A percentile compares a stretch with the other conserved stretches of the same genome.
Evolutionary conservation across 1,140 invertebrate species (phyloP).

Genomic region (Trichonephila clavipes): DNA sequence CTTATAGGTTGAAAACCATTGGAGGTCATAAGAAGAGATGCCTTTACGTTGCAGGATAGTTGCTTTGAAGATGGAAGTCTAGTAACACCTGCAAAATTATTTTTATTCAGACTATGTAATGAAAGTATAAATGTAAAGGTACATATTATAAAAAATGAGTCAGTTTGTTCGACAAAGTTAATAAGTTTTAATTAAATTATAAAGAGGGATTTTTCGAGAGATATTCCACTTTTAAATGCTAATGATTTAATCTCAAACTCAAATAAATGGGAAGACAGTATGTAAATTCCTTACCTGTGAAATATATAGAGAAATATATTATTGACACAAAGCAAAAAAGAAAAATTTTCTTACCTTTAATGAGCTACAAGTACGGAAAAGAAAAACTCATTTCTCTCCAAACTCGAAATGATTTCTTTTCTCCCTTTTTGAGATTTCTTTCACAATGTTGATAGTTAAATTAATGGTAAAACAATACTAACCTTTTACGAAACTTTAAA

Average conservation of each 20-base stretch:
- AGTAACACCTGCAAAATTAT: slow-evolving; percentile 42
- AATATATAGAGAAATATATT: no score
- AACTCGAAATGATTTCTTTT: not conserved
- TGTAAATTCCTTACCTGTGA: no score
- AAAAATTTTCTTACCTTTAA: not conserved
- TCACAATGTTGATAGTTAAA: not conserved
- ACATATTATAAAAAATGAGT: no score
- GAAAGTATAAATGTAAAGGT: no score
- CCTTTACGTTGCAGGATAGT: slow-evolving; percentile 87
- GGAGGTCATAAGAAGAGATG: slow-evolving; percentile 88
- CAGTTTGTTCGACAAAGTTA: no score
- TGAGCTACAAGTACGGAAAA: not conserved
- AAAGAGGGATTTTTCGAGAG: no score
- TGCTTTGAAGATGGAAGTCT: slow-evolving; percentile 40
- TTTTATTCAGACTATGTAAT: not conserved
- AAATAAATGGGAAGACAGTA: no score
- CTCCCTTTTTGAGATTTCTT: not conserved
- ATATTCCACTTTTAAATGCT: no score
- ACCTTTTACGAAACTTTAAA: not conserved
- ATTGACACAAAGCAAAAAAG: no score
- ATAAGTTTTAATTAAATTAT: no score
- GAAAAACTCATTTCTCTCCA: not conserved
- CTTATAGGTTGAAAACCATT: slow-evolving; percentile 86
- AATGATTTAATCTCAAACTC: no score
- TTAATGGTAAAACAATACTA: not conserved